Base-by-base conservation (phyloP, 2,113 vertebrate genomes). In the Deroptyus accipitrinus region DNA sequence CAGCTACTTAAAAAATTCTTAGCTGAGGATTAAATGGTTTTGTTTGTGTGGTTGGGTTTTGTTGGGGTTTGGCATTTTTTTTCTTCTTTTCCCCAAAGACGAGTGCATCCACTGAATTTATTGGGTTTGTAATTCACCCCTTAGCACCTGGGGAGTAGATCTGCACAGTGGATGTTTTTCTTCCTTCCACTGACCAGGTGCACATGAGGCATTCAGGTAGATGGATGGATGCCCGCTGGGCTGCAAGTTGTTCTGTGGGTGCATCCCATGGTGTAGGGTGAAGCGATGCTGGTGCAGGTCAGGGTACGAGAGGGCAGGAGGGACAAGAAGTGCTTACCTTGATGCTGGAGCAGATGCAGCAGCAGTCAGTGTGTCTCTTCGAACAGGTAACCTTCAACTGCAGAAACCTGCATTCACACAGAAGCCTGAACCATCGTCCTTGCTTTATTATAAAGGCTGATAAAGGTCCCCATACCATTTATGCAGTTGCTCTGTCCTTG, bases 401-500 rank as follows among this genome's bases (percentile, higher is more conserved):
- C 0, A 0, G 88, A 80, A 93, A 52, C 37, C 44, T 20, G 9
- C 17, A 83, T 86, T 86, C 48, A 7, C 72, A 41, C 1, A 42
- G 66, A 23, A 49, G 46, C 72, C 69, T 83, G 66, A 86, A 87
- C 61, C 5, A 0, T 15, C 23, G 28, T 66, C 17, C 12, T 55
- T 72, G 63, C 89, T 57, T 80, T 88, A 59, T 89, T 31, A 30
- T 22, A 54, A 72, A 54, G 44, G 62, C 94, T 86, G 92, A 95
- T 88, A 95, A 86, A 88, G 64, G 83, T 94, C 89, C 94, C 77
- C 35, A 62, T 48, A 13, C 30, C 3, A 0, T 95, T 91, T 91
- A 37, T 76, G 48, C 94, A 83, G 46, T 90, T 96, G 73, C 80
- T 84, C 39, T 86, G 95, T 84, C 96, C 94, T 96, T 97, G 91